A percentile compares a stretch with the other conserved stretches of the same genome.
Conservation (phyloP, 1,140 invertebrate genomes). For the Wasmannia auropunctata region DNA sequence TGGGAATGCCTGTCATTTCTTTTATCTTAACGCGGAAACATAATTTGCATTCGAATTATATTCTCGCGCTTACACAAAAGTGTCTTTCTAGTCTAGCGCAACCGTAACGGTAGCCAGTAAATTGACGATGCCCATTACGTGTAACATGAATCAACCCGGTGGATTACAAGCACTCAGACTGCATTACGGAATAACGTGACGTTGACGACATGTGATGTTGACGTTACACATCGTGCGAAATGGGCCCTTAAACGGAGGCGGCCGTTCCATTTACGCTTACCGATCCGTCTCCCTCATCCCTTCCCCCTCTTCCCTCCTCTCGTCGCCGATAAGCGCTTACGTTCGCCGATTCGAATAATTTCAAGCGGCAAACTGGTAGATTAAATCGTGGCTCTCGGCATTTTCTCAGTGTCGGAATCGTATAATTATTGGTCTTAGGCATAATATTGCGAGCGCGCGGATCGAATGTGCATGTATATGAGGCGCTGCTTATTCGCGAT, state of each 20-base stretch:
- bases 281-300: not conserved
- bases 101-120: constrained; percentile 1
- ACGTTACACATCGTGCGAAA: constrained; percentile 5
- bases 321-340: not conserved
- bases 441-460: not conserved
- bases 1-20: not conserved
- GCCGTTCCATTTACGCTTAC: not conserved
- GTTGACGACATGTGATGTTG: not conserved
- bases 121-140: constrained; percentile 11
- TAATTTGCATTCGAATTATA: constrained; percentile 14
- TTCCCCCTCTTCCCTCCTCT: too few species aligned
- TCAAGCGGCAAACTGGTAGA: constrained; percentile 8
- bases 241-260: not conserved
- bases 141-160: not conserved
- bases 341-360: constrained; percentile 39
- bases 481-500: not conserved
- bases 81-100: not conserved
- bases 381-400: constrained; percentile 33
- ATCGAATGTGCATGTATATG: not conserved
- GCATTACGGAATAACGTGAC: constrained; percentile 2
- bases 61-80: not conserved
- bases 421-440: constrained; percentile 32
- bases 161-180: not conserved
- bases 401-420: constrained; percentile 46
- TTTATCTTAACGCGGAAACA: not conserved